phyloP scores from a whole-genome alignment of 1,140 invertebrate species.

The Pseudomyrmex sp. region DNA sequence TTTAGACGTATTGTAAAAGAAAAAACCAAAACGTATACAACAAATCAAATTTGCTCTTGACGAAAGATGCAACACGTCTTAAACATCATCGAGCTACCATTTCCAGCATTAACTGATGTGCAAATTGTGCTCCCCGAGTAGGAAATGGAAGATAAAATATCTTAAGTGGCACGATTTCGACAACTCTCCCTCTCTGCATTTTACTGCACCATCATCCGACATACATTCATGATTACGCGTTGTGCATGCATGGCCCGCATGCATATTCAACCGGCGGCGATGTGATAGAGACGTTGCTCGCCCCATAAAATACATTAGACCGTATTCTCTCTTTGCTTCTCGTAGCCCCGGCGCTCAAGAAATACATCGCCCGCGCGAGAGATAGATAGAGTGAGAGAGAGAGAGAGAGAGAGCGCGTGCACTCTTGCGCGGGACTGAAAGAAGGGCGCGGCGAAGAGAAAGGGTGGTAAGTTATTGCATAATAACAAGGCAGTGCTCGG shows the following conservation, averaged over 20 bases:
- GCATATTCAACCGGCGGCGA: conserved; percentile 74
- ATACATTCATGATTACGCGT: conserved; percentile 74
- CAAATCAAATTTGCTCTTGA: too few species aligned
- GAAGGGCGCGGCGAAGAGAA: conserved; percentile 28
- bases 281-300: conserved; percentile 82
- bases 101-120: too few species aligned
- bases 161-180: too few species aligned
- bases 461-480: conserved; percentile 83
- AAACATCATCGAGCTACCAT: too few species aligned
- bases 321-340: conserved; percentile 58
- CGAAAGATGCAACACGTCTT: too few species aligned
- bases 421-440: neutral
- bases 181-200: too few species aligned
- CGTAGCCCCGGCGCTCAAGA: conserved; percentile 11
- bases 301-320: conserved; percentile 81
- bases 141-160: too few species aligned
- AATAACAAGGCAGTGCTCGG: conserved; percentile 81
- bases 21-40: too few species aligned
- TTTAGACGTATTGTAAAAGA: too few species aligned
- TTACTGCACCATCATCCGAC: conserved; percentile 74
- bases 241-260: conserved; percentile 64
- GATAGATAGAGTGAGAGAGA: neutral
- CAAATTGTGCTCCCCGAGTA: too few species aligned
- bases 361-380: conserved; percentile 42
- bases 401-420: neutral